These are phyloP conservation scores for Trichogramma dendrolimi DNA, from an alignment of 2,888 invertebrate genomes.

Conservation along the genomic window DNA sequence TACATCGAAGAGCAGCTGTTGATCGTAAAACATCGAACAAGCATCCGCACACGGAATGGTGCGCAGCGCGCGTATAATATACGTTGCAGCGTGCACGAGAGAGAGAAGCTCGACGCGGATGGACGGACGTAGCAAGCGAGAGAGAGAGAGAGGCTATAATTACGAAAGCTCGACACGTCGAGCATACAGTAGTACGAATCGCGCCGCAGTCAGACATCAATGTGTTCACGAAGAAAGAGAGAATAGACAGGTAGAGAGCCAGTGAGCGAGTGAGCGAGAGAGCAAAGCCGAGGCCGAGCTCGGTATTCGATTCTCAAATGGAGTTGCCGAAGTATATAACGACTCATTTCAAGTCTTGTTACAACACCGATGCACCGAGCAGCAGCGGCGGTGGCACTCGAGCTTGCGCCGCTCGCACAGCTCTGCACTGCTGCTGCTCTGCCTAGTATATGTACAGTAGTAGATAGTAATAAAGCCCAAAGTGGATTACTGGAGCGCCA, in stretches of 20 bases:
- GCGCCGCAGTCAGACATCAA: not conserved
- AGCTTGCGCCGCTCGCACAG: too few relatives aligned
- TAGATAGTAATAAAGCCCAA: constrained; percentile 18
- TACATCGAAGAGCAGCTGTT: too few relatives aligned
- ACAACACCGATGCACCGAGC: not conserved
- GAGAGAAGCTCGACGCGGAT: too few relatives aligned
- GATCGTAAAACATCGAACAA: too few relatives aligned
- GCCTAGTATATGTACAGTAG: too few relatives aligned
- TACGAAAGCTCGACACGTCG: not conserved
- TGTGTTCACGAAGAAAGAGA: not conserved
- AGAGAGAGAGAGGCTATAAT: constrained; percentile 1
- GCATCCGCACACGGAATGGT: too few relatives aligned
- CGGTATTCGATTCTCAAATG: not conserved
- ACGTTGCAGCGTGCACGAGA: too few relatives aligned
- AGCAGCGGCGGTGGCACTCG: not conserved
- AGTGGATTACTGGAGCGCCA: constrained; percentile 17
- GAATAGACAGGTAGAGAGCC: not conserved
- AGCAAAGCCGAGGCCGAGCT: not conserved
- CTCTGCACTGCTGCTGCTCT: too few relatives aligned
- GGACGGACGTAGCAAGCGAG: too few relatives aligned
- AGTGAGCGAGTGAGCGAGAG: not conserved
- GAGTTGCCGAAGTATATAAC: not conserved
- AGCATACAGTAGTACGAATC: not conserved
- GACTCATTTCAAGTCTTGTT: constrained; percentile 13
- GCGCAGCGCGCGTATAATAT: too few relatives aligned